Evolutionary conservation across 1,140 invertebrate species (phyloP).

Genomic region (Bombus fervidus): DNA sequence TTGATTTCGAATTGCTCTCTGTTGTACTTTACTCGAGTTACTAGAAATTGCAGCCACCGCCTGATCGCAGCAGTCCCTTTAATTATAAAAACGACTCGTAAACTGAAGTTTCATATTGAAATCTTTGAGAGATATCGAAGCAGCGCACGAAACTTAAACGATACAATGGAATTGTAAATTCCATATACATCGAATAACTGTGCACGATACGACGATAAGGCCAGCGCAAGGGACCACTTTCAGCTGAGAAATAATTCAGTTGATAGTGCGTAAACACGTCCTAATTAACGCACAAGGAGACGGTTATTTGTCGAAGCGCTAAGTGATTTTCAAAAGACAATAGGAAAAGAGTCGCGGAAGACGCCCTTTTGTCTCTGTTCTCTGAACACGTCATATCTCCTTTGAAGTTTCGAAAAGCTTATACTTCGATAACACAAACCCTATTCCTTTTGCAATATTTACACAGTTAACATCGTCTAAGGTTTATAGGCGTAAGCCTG

Average conservation of each 20-base stretch:
- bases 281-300: background rate
- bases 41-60: too few species aligned
- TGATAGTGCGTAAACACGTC: slow-evolving; percentile 36
- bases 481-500: background rate
- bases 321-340: slow-evolving; percentile 16
- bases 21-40: too few species aligned
- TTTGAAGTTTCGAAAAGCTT: background rate
- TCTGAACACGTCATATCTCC: background rate
- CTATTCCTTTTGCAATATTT: slow-evolving; percentile 9
- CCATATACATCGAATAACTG: slow-evolving; percentile 16
- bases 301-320: background rate
- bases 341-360: background rate
- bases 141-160: background rate
- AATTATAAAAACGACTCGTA: background rate
- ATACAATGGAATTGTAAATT: slow-evolving; percentile 21
- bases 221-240: slow-evolving; percentile 9
- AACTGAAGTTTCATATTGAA: background rate
- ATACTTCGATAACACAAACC: background rate
- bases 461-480: background rate
- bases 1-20: too few species aligned
- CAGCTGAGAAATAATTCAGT: slow-evolving; percentile 40
- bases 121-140: background rate
- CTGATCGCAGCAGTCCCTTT: too few species aligned
- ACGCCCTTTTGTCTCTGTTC: background rate
- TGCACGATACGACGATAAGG: slow-evolving; percentile 27